These are phyloP conservation scores for Agapostemon virescens DNA, from an alignment of 2,888 invertebrate species.

Conservation along the genomic window DNA sequence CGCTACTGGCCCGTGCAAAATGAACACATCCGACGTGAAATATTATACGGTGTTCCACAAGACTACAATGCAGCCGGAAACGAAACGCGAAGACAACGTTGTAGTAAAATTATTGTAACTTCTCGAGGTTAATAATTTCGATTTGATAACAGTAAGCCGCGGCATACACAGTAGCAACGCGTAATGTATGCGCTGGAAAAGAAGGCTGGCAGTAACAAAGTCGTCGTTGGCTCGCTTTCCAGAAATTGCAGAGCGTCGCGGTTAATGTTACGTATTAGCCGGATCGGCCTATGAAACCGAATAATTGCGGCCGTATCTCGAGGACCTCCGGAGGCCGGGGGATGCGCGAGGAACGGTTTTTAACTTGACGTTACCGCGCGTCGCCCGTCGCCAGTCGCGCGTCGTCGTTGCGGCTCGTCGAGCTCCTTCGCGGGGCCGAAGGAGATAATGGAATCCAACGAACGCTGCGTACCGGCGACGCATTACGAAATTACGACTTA, in stretches of 20 bases:
- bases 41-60: not conserved
- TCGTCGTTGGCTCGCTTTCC: slow-evolving; percentile 8
- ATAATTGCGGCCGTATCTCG: slow-evolving; percentile 47
- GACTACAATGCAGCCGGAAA: not conserved
- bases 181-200: not conserved
- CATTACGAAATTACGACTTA: slow-evolving; percentile 56
- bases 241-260: slow-evolving; percentile 48
- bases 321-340: not conserved
- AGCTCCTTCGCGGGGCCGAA: slow-evolving; percentile 20
- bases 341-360: slow-evolving; percentile 27
- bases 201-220: not conserved
- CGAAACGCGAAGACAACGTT: not conserved
- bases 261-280: slow-evolving; percentile 51
- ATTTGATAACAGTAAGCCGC: slow-evolving; percentile 15
- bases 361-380: slow-evolving; percentile 11
- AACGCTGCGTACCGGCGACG: slow-evolving; percentile 43
- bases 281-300: slow-evolving; percentile 46
- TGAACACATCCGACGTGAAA: not conserved
- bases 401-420: slow-evolving; percentile 9
- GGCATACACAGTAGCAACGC: not conserved
- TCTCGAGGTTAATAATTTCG: slow-evolving; percentile 11
- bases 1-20: not conserved
- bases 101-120: not conserved
- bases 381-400: not conserved
- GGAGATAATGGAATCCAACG: slow-evolving; percentile 47